Base-by-base conservation (phyloP, 2,888 invertebrate genomes). In the Nycteola revayana region DNA sequence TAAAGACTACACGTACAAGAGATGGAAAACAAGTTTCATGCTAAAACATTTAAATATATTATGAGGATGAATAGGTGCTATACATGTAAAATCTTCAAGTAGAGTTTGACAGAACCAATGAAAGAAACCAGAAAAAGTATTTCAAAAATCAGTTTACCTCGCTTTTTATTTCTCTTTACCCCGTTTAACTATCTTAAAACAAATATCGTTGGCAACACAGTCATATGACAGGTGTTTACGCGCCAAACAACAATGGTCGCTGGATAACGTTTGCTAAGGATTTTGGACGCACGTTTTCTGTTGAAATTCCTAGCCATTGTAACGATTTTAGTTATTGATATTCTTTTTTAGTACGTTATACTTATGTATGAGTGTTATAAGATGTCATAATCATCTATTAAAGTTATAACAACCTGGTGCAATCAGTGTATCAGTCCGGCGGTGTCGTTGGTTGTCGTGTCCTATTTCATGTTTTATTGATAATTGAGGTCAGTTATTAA, bases 171-270 rank as follows among this genome's bases (percentile, higher is more conserved):
- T 2, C 14, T 14, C 14, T 14, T 3, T 3, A 14, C 14, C 14
- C 14, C 14, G 5, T 14, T 14, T 3, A 5, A 14, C 14, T 14
- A 3, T 14, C 14, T 5, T 5, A 3, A 3, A 3, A 3, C 5
- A 2, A 14, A 3, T 3, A 3, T 14, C 2, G 3, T 14, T 56
- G 48, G 58, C 52, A 66, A 60, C 56, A 68, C 49, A 24, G 6
- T 30, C n/a, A 25, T 11, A 31, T 84, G 86, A 85, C 86, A 85
- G 81, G 63, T 86, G 85, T 87, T 87, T 88, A 86, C 86, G 87
- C 87, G 87, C 87, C 87, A 88, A 88, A 85, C 85, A 78, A 77
- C 72, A 81, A 80, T 83, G 79, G 78, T 81, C 55, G 74, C 60
- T 63, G 50, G 50, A 35, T 63, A 75, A 73, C 74, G 77, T 72